phyloP scores from a whole-genome alignment of 1,140 invertebrate species.

The Pseudomyrmex pallidus region DNA sequence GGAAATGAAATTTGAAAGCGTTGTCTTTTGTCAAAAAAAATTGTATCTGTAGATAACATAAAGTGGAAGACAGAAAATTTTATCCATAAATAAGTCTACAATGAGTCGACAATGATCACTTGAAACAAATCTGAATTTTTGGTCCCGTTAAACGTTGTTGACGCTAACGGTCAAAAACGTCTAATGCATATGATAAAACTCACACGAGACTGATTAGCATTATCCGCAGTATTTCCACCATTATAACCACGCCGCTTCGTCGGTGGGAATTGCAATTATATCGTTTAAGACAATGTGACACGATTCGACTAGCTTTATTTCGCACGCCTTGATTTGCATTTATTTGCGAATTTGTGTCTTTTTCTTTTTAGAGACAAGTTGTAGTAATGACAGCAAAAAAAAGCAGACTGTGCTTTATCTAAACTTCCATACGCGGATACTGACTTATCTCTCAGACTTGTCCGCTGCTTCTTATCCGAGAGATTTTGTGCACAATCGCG shows the following conservation, averaged over 20 bases:
- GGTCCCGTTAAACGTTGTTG: conserved; percentile 49
- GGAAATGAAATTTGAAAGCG: too few relatives aligned
- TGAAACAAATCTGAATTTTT: conserved; percentile 23
- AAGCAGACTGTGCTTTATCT: not conserved
- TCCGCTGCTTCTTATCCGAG: not conserved
- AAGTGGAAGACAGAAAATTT: too few relatives aligned
- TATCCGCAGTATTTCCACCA: not conserved
- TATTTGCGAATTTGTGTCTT: not conserved
- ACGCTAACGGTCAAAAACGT: conserved; percentile 37
- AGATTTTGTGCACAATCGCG: not conserved
- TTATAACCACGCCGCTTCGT: not conserved
- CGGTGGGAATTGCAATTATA: not conserved
- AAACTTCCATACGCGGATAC: not conserved
- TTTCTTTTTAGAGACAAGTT: not conserved
- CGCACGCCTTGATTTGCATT: conserved; percentile 16
- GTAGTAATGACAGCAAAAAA: not conserved
- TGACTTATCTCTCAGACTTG: not conserved
- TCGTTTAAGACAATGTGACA: conserved; percentile 18
- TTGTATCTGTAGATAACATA: too few relatives aligned
- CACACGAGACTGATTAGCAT: not conserved
- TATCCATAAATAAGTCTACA: too few relatives aligned
- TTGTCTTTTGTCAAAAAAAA: too few relatives aligned
- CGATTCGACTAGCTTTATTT: conserved; percentile 15
- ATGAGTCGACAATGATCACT: not conserved
- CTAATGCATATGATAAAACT: conserved; percentile 31